Evolutionary conservation across 1,140 invertebrate species (phyloP), one percentile per base, ranked within the genome.

Genomic region (Trichomalopsis sarcophagae): DNA sequence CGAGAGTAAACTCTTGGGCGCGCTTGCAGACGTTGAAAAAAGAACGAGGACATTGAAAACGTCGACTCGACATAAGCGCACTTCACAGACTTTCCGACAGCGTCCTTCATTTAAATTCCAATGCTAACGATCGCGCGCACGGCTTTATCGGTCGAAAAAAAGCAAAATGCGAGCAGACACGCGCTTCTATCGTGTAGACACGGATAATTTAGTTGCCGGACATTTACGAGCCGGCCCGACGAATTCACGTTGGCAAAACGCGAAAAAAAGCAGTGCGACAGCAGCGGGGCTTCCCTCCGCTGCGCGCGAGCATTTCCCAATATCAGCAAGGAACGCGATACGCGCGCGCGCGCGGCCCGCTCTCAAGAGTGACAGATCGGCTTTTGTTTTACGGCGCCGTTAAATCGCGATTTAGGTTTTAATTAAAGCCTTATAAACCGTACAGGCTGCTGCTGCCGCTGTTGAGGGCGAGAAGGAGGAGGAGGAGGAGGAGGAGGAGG

Each of bases 361-460:
- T 44, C 30, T 76, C 73, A 69, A 76, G n/a, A 82, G 73, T 68
- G 87, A 90, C 88, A 87, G 89, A 89, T 89, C 88, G 81, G 88
- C 27, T 83, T 89, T 89, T 90, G 88, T 90, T 91, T 91, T 89
- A 91, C 87, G 88, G 87, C 86, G 87, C 88, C 88, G 86, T 91
- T 90, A 91, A 91, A 89, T 89, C 36, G 88, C 88, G 89, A 91
- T 91, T 91, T 89, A 88, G 87, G 86, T 89, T 91, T 91, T 91
- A 91, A 90, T 91, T 90, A 88, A 89, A 88, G 86, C 87, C 88
- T 89, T 88, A 87, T 90, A 75, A 80, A 76, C 47, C 50, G 71
- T 79, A 69, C 87, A 86, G 86, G 77, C 87, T 86, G 27, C 68
- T 14, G 73, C n/a, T 2, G 17, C 44, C 0, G 74, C 40, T n/a